phyloP scores from a whole-genome alignment of 1,140 invertebrate species.

The Dendroctonus valens region DNA sequence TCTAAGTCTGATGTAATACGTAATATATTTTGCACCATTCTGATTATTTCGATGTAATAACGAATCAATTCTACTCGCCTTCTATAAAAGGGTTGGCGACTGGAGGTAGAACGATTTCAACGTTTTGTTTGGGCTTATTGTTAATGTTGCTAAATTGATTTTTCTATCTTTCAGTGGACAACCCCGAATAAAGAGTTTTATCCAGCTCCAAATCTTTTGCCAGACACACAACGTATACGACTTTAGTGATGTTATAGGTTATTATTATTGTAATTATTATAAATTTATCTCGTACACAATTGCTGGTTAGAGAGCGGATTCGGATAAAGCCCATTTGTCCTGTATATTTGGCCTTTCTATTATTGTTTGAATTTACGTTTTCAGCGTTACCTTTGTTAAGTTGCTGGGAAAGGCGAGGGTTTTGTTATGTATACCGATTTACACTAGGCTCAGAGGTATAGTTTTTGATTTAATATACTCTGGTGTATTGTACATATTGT shows the following conservation, averaged over 20 bases:
- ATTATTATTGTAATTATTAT: conserved; percentile 42
- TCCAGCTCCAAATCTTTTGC: conserved; percentile 19
- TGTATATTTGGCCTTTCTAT: conserved; percentile 20
- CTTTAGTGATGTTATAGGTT: conserved; percentile 47
- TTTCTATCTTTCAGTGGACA: conserved; percentile 11
- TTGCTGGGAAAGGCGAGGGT: conserved; percentile 32
- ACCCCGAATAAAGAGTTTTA: conserved; percentile 5
- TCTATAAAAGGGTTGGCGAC: neutral
- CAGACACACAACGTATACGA: conserved; percentile 44
- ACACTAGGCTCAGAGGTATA: conserved; percentile 40
- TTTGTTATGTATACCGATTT: conserved; percentile 43
- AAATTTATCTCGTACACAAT: conserved; percentile 41
- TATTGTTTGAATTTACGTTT: conserved; percentile 31
- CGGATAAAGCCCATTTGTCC: conserved; percentile 17
- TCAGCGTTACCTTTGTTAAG: conserved; percentile 45
- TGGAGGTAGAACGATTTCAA: conserved; percentile 15
- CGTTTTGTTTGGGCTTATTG: conserved; percentile 23
- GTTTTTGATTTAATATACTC: conserved; percentile 45
- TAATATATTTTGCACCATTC: conserved; percentile 14
- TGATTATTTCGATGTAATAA: conserved; percentile 30
- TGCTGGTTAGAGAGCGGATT: conserved; percentile 22
- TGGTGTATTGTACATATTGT: conserved; percentile 43
- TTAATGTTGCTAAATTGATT: conserved; percentile 31
- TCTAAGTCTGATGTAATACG: neutral
- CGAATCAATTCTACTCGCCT: conserved; percentile 21